Percentiles rank a stretch among this genome's conserved stretches.
phyloP scores from a whole-genome alignment of 2,888 invertebrate genomes.

The Tipula confusa region DNA sequence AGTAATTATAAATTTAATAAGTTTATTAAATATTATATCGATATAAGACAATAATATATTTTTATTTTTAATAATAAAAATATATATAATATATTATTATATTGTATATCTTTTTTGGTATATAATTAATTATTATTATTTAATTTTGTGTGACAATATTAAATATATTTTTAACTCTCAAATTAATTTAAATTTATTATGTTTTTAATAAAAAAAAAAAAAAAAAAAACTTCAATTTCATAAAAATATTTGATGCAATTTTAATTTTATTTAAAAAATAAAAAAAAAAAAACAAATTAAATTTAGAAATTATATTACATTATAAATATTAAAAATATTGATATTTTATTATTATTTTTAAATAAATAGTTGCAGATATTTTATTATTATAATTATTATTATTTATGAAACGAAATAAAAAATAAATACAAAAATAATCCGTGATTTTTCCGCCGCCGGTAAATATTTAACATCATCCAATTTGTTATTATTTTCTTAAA shows the following conservation, averaged over 20 bases:
- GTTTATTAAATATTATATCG: not conserved
- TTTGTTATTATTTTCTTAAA: not conserved
- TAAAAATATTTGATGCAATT: conserved; percentile 6
- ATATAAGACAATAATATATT: conserved; percentile 21
- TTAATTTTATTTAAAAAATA: conserved; percentile 8
- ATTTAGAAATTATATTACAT: not conserved
- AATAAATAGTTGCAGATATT: not conserved
- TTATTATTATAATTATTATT: not conserved
- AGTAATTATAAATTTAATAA: conserved; percentile 13
- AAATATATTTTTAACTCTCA: not conserved
- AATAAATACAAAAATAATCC: conserved; percentile 3
- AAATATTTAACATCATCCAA: not conserved
- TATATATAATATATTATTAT: not conserved
- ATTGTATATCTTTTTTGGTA: not conserved
- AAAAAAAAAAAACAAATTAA: not conserved
- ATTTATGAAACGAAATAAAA: not conserved
- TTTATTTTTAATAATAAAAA: conserved; percentile 6
- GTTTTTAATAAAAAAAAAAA: not conserved
- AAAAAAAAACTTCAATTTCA: not conserved
- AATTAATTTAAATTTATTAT: not conserved
- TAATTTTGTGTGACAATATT: not conserved
- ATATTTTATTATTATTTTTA: not conserved
- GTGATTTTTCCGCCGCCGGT: conserved; percentile 16
- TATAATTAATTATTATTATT: not conserved
- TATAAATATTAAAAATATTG: conserved; percentile 21